Base-by-base conservation (phyloP, 1,140 invertebrate species). In the Zaprionus lachaisei region DNA sequence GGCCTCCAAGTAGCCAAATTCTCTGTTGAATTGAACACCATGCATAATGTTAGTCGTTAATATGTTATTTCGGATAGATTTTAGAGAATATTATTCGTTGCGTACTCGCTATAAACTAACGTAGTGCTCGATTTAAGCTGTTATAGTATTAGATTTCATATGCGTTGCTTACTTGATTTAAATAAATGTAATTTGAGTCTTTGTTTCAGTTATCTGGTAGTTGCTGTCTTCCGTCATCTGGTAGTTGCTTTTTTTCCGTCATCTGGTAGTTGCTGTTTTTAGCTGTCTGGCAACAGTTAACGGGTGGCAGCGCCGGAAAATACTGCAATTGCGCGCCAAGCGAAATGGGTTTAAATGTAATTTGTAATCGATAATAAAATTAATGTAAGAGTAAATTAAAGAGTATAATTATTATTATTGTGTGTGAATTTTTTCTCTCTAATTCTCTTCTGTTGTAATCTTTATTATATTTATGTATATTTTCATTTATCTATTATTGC, bases 1-100 rank as follows among this genome's bases (percentile, higher is more conserved):
- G 34, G 98, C 99, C 94, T 99, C 99, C 81, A 99, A 94, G 93
- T 99, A 99, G 7, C 99, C 99, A 85, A 96, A 96, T 91, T 99
- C 98, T 71, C 99, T 97, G 92, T 99, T 99, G 92, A 75, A 81
- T 1, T 11, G 0, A 22, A 68, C 78, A 5, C 67, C 34, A 9
- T 67, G 47, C 17, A 72, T 28, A 79, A 89, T 84, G 61, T 24
- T 17, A n/a, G 22, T 56, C 20, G n/a, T 37, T 38, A 9, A 12
- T 44, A 4, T 57, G 5, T 49, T 14, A 2, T 58, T 47, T 49
- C 17, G 12, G 20, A 51, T 49, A 7, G 24, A 34, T n/a, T 61
- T 61, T 22, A 0, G 20, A 41, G 22, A 26, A 34, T 56, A 24
- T 26, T 26, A 26, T 14, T 56, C n/a, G 22, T n/a, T 26, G 47